These are phyloP conservation scores for Isurus oxyrinchus DNA, from an alignment of 2,113 vertebrate species.

Conservation along the genomic window DNA sequence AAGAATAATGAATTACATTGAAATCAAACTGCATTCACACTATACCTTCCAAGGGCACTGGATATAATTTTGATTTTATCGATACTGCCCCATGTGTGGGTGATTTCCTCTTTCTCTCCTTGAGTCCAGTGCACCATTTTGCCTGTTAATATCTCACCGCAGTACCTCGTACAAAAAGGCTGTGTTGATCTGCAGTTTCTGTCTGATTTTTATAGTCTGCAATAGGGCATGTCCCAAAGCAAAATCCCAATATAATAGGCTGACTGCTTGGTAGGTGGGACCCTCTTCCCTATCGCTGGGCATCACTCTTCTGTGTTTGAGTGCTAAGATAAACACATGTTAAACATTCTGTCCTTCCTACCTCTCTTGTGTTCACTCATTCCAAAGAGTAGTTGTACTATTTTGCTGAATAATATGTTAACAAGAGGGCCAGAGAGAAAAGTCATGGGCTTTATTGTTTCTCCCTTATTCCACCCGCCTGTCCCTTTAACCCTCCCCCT, in stretches of 20 bases:
- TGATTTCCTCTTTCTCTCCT: rapidly evolving
- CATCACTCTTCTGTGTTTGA: background rate
- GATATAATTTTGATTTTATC: rapidly evolving
- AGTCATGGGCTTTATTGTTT: no score
- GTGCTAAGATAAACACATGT: background rate
- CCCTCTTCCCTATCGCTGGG: background rate
- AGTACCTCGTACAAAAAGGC: background rate
- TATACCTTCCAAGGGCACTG: background rate
- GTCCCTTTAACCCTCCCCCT: no score
- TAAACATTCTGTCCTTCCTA: background rate
- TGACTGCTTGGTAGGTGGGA: background rate
- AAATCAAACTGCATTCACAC: background rate
- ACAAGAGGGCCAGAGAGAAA: background rate
- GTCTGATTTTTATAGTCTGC: background rate
- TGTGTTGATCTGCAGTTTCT: background rate
- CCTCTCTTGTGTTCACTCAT: background rate
- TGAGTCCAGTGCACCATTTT: background rate
- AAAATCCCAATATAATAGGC: background rate
- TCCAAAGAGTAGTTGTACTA: background rate
- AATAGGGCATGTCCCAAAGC: background rate
- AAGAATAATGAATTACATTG: background rate
- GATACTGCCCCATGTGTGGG: rapidly evolving
- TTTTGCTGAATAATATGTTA: background rate
- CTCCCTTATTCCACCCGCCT: no score
- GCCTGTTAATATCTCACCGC: background rate